Evolutionary conservation across 2,888 invertebrate species (phyloP).

Genomic region (Aspidiotus rigidus): DNA sequence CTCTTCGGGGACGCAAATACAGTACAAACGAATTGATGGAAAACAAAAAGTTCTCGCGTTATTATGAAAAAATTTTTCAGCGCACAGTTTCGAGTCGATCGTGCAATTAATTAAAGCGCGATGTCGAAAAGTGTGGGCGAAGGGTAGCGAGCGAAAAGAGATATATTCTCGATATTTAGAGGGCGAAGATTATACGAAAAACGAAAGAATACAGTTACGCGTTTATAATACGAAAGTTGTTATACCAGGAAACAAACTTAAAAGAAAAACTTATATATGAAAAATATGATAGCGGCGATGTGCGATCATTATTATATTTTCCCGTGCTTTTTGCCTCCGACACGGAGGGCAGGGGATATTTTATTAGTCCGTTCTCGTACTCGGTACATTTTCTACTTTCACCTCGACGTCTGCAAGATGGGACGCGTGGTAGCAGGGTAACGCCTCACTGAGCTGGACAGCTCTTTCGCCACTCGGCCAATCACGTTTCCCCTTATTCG

Average conservation of each 20-base stretch:
- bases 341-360: constrained; percentile 14
- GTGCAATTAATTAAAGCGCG: constrained; percentile 27
- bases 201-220: constrained; percentile 26
- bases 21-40: background rate
- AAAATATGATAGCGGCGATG: constrained; percentile 32
- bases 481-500: background rate
- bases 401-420: constrained; percentile 15
- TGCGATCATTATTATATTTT: constrained; percentile 30
- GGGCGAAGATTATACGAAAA: background rate
- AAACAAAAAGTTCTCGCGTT: background rate
- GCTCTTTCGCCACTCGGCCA: constrained; percentile 18
- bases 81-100: constrained; percentile 12
- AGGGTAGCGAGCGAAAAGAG: constrained; percentile 1
- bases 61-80: no score
- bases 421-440: constrained; percentile 9
- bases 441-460: constrained; percentile 25
- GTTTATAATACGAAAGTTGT: constrained; percentile 32
- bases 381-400: constrained; percentile 24
- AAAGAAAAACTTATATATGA: constrained; percentile 27
- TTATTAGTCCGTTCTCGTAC: constrained; percentile 30
- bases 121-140: background rate
- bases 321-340: constrained; percentile 18
- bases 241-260: constrained; percentile 24
- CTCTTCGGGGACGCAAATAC: background rate
- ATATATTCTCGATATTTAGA: background rate